phyloP scores from a whole-genome alignment of 1,140 invertebrate genomes.

The Agraylea sexmaculata region DNA sequence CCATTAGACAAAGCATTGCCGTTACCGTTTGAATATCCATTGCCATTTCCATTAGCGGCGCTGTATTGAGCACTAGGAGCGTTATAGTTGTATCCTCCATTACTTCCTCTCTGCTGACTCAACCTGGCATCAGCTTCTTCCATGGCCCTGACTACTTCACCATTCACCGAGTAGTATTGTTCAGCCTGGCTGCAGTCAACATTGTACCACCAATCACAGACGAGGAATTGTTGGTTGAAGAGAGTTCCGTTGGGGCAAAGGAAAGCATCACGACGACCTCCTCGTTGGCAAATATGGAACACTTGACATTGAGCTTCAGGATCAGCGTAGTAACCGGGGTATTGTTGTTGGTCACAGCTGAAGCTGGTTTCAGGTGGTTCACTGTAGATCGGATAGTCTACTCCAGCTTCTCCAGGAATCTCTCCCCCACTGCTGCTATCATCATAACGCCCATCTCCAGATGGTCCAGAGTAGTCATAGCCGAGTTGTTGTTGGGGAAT shows the following conservation, averaged over 20 bases:
- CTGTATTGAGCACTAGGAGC: conserved; percentile 9
- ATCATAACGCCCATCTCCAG: conserved; percentile 5
- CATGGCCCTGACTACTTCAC: conserved; percentile 18
- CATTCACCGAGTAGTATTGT: conserved; percentile 18
- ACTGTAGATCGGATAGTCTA: conserved; percentile 48
- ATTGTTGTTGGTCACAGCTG: conserved; percentile 35
- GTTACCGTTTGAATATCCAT: conserved; percentile 1
- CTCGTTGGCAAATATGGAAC: conserved; percentile 41
- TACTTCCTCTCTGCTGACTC: conserved; percentile 3
- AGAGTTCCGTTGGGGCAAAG: conserved; percentile 48
- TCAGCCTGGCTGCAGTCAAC: conserved; percentile 34
- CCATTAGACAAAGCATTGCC: not conserved
- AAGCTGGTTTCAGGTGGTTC: conserved; percentile 47
- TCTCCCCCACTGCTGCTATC: conserved; percentile 9
- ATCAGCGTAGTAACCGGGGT: conserved; percentile 42
- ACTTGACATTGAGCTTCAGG: conserved; percentile 38
- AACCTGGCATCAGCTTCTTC: conserved; percentile 20
- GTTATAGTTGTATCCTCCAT: conserved; percentile 14
- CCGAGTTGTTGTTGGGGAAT: conserved; percentile 15
- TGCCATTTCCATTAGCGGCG: conserved; percentile 5
- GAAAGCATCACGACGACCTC: conserved; percentile 37
- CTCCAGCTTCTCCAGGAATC: conserved; percentile 28
- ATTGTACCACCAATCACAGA: conserved; percentile 47
- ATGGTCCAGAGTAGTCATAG: conserved; percentile 7
- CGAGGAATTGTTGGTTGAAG: conserved; percentile 43